Conservation (phyloP, 30 jellyfish, hydroid and myxozoan genomes). For the Turritopsis dohrnii region DNA sequence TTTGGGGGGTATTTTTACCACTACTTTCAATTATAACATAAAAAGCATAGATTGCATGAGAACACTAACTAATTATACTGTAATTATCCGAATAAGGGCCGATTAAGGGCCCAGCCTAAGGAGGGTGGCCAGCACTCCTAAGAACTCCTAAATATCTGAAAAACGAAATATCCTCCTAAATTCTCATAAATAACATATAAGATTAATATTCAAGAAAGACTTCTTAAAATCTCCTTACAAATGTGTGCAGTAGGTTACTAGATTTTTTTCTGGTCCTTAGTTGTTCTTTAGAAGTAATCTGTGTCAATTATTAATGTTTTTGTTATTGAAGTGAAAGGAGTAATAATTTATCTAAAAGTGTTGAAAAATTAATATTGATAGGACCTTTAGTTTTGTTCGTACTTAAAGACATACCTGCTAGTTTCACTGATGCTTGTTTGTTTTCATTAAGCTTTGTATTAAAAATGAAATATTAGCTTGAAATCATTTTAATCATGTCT, state of each 20-base stretch:
- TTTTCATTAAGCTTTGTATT: neutral
- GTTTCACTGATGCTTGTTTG: neutral
- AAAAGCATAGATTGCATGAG: neutral
- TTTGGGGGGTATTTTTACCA: neutral
- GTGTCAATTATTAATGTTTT: neutral
- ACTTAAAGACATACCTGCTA: neutral
- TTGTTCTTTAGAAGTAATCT: neutral
- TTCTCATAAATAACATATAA: neutral
- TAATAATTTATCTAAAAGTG: neutral
- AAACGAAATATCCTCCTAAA: neutral
- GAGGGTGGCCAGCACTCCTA: neutral
- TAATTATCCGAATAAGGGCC: too few relatives aligned
- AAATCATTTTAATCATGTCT: neutral
- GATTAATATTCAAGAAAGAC: neutral
- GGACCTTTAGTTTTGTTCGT: neutral
- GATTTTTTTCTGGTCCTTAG: neutral
- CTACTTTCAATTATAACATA: neutral
- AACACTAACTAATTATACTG: neutral
- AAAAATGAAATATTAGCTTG: neutral
- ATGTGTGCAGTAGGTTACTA: neutral
- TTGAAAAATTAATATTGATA: neutral
- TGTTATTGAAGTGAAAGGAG: neutral
- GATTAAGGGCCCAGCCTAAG: neutral
- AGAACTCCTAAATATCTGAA: neutral
- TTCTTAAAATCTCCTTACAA: neutral